A percentile compares a stretch with the other conserved stretches of the same genome.
Evolutionary conservation across 1,140 invertebrate species (phyloP).

Genomic region (Dreissena polymorpha): DNA sequence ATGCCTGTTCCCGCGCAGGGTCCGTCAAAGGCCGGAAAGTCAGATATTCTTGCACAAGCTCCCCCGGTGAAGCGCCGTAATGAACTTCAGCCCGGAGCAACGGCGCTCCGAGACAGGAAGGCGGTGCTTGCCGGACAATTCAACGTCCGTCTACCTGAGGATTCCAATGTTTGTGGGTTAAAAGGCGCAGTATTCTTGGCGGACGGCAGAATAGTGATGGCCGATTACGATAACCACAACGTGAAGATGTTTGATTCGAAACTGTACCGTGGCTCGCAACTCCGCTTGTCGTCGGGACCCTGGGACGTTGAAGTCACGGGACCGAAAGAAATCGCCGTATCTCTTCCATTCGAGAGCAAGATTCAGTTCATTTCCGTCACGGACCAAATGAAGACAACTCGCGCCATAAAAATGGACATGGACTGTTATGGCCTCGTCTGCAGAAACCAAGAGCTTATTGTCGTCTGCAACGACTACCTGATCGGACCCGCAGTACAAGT

Average conservation of each 20-base stretch:
- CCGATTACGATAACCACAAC: conserved; percentile 54
- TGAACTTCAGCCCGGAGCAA: conserved; percentile 10
- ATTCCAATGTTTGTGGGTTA: conserved; percentile 29
- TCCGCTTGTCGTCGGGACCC: conserved; percentile 39
- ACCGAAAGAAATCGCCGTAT: conserved; percentile 44
- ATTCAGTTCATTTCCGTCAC: conserved; percentile 50
- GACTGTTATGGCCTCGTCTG: conserved; percentile 52
- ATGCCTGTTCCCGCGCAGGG: conserved; percentile 27
- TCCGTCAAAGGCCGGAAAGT: not conserved
- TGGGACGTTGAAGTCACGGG: conserved; percentile 51
- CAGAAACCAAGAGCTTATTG: conserved; percentile 49
- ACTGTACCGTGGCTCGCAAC: conserved; percentile 41
- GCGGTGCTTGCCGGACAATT: conserved; percentile 46
- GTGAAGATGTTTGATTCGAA: conserved; percentile 50
- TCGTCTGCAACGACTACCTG: conserved; percentile 53
- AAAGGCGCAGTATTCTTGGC: conserved; percentile 35
- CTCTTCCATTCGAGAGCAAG: conserved; percentile 52
- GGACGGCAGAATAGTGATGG: conserved; percentile 39
- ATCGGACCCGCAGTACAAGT: conserved; percentile 49
- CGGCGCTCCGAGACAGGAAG: conserved; percentile 19
- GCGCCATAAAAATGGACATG: conserved; percentile 49
- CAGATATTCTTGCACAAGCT: conserved; percentile 32
- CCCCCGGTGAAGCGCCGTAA: conserved; percentile 37
- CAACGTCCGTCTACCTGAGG: conserved; percentile 42
- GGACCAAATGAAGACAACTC: conserved; percentile 32